Base-by-base conservation (phyloP, 92 coral and sea anemone species). In the Zoanthus gigantus region DNA sequence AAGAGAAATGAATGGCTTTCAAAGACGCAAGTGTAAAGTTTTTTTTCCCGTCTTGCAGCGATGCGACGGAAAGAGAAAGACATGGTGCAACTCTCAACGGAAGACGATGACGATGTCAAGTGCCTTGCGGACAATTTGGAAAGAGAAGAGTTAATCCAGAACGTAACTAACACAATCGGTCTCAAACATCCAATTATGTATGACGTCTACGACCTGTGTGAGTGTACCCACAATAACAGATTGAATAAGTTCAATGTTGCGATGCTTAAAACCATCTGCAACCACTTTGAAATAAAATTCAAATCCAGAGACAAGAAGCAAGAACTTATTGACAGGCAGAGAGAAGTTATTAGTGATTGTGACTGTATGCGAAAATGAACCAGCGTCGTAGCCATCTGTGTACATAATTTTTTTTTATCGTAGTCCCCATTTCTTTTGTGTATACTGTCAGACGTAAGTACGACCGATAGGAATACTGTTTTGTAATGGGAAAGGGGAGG, bases 231-330 rank as follows among this genome's bases (percentile, higher is more conserved):
- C 72, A 23, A 79, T 72, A 58, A 81, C 47, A 75, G 44, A 17
- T 72, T 90, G 18, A 31, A 81, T 3, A 6, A 86, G 31, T 91
- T 91, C 78, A 75, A 77, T 76, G 90, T 91, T 56, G 72, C 53
- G 18, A 84, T 94, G 93, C 88, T 93, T 37, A 90, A 88, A 87
- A 76, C 74, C 28, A 88, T 93, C 68, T 93, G 93, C 71, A 85
- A 61, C 66, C 86, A 91, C 76, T 87, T 91, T 91, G 93, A 94
- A 77, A 91, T 89, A 60, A 82, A 80, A 28, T 74, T 87, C 13
- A 89, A 91, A 77, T 78, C 89, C 69, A 83, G 83, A 52, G 93
- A 94, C 85, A 89, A 72, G 77, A 91, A 94, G 89, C 77, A 89
- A 73, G 82, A 54, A 9, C 92, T 93, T 63, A 83, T 89, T 68